Base-by-base conservation (phyloP, 2,797 vertebrate genomes). In the Eleutherodactylus coqui region DNA sequence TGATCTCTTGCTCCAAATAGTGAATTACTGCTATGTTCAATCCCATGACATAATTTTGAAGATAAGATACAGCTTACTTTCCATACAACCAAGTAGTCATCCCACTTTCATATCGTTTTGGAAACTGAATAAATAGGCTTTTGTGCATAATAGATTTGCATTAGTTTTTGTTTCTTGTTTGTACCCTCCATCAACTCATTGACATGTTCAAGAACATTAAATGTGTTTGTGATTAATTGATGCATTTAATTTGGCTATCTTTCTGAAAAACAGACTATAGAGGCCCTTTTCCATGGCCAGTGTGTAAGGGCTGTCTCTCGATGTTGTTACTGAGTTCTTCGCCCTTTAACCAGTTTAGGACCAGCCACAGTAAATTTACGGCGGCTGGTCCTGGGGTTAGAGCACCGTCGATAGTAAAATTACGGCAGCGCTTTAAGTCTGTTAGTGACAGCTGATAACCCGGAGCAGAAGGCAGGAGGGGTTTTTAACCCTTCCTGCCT, bases 51-150 rank as follows among this genome's bases (percentile, higher is more conserved):
- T 17, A 14, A 53, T 32, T 70, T 43, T 79, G 34, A 32, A 27
- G 14, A 79, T 70, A 69, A 51, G 27, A 51, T 41, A 36, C 32
- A 14, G 21, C 19, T 49, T 53, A 41, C 69, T n/a, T 51, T 77
- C 24, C 34, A 55, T 38, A 53, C 51, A 21, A 76, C 62, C 4
- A 55, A 51, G 19, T 70, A 79, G 49, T 55, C 77, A 38, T 16
- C 24, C 19, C 32, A n/a, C 14, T 45, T 78, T 60, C 72, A 32
- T 34, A 47, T 85, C 51, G n/a, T 77, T 64, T 79, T 79, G 75
- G 75, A 85, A 72, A 79, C 75, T 43, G 49, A 78, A 85, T 79
- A 64, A 79, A 79, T 85, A 43, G 34, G 13, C 70, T 36, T 27
- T 32, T 58, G 32, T 69, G n/a, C 53, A 19, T 24, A 51, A n/a